Base-by-base conservation (phyloP, 1,140 invertebrate species). In the Zaprionus gabonicus region DNA sequence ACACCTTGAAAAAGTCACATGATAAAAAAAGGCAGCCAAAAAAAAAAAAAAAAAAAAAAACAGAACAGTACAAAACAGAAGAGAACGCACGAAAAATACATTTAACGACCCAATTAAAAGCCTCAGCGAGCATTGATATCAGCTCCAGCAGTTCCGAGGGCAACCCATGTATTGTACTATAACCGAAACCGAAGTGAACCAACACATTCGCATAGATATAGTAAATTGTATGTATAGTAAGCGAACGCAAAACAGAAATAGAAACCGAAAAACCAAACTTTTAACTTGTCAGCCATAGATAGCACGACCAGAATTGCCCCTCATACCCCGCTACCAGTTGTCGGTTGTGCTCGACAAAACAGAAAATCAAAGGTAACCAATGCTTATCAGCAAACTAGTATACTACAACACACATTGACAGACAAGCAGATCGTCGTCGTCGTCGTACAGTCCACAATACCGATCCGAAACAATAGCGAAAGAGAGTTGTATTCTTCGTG, bases 31-130 rank as follows among this genome's bases (percentile, higher is more conserved):
- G 31, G 25, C 23, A 75, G 23, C 60, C 66, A 28, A 28, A 56
- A 34, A 23, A 66, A 66, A 34, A 10, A 34, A 34, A 34, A 9
- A 34, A 3, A 10, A 10, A 9, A 10, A 34, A 3, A 34, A 34
- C 31, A 34, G 31, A 34, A 34, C 20, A 20, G 20, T 20, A 34
- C 3, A 34, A 3, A 34, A 34, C 31, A 34, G 31, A 34, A 34
- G 2, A 10, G 65, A 75, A 76, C 65, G 63, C n/a, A 73, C 77
- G 31, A 65, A 69, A 69, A 72, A 75, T 81, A 77, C 82, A 81
- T 88, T 88, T 88, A 88, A 88, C 85, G 85, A 88, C 85, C 85
- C 85, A 88, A 88, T 88, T 88, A 88, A 88, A 88, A 90, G 85
- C 76, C 80, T 25, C 17, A 82, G 67, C 81, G 59, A 64, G 78